Percentiles rank a stretch among this genome's conserved stretches.
Evolutionary conservation across 2,888 invertebrate species (phyloP).

Genomic region (Ellobium chinense): DNA sequence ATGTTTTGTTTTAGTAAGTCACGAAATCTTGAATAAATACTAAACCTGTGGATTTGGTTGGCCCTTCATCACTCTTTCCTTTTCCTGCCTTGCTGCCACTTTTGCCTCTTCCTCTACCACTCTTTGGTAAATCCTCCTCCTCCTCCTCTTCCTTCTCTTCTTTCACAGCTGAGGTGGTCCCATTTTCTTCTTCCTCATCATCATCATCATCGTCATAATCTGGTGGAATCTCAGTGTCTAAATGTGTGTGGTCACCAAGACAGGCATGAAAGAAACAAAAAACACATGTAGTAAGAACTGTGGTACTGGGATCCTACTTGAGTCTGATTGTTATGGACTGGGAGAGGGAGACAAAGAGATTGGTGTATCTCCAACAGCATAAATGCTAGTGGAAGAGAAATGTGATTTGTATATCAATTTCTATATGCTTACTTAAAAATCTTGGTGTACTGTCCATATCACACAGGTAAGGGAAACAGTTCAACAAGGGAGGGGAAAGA

Average conservation of each 20-base stretch:
- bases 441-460: no score
- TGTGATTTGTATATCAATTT: no score
- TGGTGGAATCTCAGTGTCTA: conserved; percentile 30
- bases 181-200: conserved; percentile 50
- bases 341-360: no score
- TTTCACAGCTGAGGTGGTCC: conserved; percentile 6
- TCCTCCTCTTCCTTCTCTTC: conserved; percentile 51
- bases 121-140: conserved; percentile 45
- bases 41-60: conserved; percentile 29
- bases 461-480: no score
- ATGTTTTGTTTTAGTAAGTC: no score
- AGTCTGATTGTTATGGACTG: no score
- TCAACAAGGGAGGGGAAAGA: no score
- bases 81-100: conserved; percentile 37
- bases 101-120: conserved; percentile 36
- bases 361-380: no score
- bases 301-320: no score
- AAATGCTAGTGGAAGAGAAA: no score
- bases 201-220: conserved; percentile 55
- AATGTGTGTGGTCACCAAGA: background rate
- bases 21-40: no score
- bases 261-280: background rate
- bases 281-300: background rate
- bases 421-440: no score
- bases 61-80: background rate